Percentiles rank a stretch among this genome's conserved stretches.
These are phyloP conservation scores for Myodes glareolus DNA, from an alignment of 2,113 vertebrate genomes.

Conservation along the genomic window DNA sequence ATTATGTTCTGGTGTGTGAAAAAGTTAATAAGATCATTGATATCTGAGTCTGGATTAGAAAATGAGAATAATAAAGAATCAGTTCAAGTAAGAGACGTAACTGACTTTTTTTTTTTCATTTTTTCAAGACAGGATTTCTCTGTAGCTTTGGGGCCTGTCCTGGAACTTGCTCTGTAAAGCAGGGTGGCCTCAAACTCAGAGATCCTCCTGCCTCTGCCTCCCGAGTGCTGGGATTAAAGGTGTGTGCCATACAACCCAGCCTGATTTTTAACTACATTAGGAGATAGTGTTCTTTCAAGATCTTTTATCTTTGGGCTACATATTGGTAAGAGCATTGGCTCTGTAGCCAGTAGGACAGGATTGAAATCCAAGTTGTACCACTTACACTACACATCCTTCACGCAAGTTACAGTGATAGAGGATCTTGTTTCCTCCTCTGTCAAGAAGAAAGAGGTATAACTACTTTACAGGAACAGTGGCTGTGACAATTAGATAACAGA, in stretches of 20 bases:
- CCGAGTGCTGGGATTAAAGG: too few species aligned
- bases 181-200: too few species aligned
- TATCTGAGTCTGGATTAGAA: slow-evolving; percentile 86
- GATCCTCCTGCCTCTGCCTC: too few species aligned
- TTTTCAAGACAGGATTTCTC: background rate
- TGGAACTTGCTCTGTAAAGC: too few species aligned
- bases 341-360: background rate
- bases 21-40: slow-evolving; percentile 90
- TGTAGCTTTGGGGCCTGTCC: too few species aligned
- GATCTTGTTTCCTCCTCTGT: background rate
- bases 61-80: slow-evolving; percentile 46
- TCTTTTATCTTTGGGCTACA: background rate
- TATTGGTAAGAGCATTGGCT: background rate
- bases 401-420: background rate
- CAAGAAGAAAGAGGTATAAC: background rate
- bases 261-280: background rate
- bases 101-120: background rate
- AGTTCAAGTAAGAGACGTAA: slow-evolving; percentile 12
- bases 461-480: background rate
- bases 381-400: background rate
- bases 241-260: too few species aligned
- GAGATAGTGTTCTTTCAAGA: background rate
- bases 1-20: slow-evolving; percentile 90
- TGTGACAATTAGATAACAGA: background rate
- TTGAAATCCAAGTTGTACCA: background rate